Conservation (phyloP, 2,113 vertebrate species). For the Tragelaphus scriptus region DNA sequence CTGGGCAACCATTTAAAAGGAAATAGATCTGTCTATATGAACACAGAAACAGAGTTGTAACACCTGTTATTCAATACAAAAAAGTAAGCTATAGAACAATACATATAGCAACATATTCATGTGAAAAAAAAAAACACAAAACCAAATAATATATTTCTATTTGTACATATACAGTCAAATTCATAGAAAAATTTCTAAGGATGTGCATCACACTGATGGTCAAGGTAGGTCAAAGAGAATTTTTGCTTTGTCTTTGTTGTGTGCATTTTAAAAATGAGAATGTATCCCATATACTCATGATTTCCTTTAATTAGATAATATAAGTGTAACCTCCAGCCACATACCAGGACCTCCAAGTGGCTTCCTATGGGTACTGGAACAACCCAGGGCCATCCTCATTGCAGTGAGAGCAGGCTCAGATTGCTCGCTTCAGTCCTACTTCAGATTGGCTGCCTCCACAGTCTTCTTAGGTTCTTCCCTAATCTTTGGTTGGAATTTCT, state of each 20-base stretch:
- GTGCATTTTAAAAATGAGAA: background rate
- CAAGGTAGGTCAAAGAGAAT: background rate
- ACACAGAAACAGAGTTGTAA: background rate
- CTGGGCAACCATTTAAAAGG: background rate
- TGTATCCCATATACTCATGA: background rate
- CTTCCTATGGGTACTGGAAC: background rate
- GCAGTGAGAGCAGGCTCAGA: background rate
- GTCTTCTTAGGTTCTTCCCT: background rate
- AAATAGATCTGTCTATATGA: background rate
- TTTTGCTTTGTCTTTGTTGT: background rate
- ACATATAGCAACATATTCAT: background rate
- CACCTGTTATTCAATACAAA: background rate
- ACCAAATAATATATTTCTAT: background rate
- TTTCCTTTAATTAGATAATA: conserved; percentile 22
- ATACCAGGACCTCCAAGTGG: background rate
- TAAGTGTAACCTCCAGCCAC: background rate
- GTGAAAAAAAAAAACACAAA: background rate
- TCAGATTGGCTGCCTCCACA: background rate
- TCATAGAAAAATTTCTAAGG: background rate
- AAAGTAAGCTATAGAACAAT: background rate
- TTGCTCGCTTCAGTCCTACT: background rate
- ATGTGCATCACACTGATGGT: background rate
- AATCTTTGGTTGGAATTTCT: background rate
- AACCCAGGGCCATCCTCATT: background rate
- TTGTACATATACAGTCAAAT: background rate